A percentile compares a stretch with the other conserved stretches of the same genome.
Conservation (phyloP, 1,140 invertebrate species). For the Zaprionus vittiger region DNA sequence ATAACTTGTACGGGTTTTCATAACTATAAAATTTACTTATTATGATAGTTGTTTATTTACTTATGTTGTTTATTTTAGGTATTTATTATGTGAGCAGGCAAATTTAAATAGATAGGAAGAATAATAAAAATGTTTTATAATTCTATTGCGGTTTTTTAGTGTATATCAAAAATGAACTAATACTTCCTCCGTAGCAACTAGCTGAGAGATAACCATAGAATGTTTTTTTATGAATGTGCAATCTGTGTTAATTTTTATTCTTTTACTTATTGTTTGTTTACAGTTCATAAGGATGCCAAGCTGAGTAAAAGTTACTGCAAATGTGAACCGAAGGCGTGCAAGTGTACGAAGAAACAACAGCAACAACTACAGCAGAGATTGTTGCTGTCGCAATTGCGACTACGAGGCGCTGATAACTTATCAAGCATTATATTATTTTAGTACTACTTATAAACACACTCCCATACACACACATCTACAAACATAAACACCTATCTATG, state of each 20-base stretch:
- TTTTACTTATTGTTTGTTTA: conserved; percentile 37
- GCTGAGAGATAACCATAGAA: neutral
- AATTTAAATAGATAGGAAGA: neutral
- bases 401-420: conserved; percentile 69
- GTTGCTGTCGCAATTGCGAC: conserved; percentile 62
- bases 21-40: neutral
- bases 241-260: conserved; percentile 10
- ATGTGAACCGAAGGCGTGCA: conserved; percentile 65
- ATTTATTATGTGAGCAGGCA: neutral
- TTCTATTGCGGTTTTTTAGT: neutral
- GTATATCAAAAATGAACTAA: neutral
- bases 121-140: neutral
- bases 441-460: conserved; percentile 20
- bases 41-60: neutral
- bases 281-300: conserved; percentile 58
- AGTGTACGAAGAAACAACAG: conserved; percentile 55
- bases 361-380: conserved; percentile 48
- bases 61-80: neutral
- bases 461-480: neutral
- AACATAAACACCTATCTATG: neutral
- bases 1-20: neutral
- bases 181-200: neutral
- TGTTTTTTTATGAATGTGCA: neutral
- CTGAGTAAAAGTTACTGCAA: conserved; percentile 53
- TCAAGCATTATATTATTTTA: conserved; percentile 77